Evolutionary conservation across 2,888 invertebrate genomes (phyloP), one percentile per base, ranked within the genome.

Genomic region (Amphipyra tragopoginis): DNA sequence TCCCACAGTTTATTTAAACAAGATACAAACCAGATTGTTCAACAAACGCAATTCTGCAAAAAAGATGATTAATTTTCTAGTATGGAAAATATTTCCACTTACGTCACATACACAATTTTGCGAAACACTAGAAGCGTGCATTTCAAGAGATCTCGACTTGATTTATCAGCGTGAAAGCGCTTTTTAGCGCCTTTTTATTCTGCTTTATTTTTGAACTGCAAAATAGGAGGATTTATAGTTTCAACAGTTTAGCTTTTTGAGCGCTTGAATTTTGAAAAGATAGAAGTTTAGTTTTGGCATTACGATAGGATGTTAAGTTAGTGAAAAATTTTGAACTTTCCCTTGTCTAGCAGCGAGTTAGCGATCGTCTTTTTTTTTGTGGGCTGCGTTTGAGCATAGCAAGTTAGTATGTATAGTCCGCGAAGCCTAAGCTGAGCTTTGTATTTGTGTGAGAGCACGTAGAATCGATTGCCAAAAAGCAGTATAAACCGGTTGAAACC

Each of bases 101-200:
- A 65, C 49, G 68, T 74, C 80, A 72, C 34, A 59, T 56, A 45
- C 71, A 69, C 43, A 49, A 43, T 71, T 75, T 45, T 75, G 51
- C 61, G 52, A 59, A 66, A 65, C 62, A 72, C 67, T 66, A 58
- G 62, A 66, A 50, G 26, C 63, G 50, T 50, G 65, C 71, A 63
- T 64, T 78, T 75, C 64, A 75, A 63, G 75, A 67, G 75, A 70
- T 56, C 71, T 79, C 59, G 10, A 68, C 67, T 70, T 75, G 78
- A 78, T 78, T 77, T 78, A 78, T 69, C 48, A 60, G 50, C 44
- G 53, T 63, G 52, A 65, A 70, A 72, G 72, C 69, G 65, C 75
- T 71, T 59, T 67, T 68, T 52, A 55, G n/a, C 51, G 54, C 50
- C 45, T 60, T 71, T 70, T 47, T 45, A 55, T 42, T 34, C 52